Percentiles rank a stretch among this genome's conserved stretches.
Evolutionary conservation across 2,113 vertebrate genomes (phyloP).

Genomic region (Arvicanthis niloticus): DNA sequence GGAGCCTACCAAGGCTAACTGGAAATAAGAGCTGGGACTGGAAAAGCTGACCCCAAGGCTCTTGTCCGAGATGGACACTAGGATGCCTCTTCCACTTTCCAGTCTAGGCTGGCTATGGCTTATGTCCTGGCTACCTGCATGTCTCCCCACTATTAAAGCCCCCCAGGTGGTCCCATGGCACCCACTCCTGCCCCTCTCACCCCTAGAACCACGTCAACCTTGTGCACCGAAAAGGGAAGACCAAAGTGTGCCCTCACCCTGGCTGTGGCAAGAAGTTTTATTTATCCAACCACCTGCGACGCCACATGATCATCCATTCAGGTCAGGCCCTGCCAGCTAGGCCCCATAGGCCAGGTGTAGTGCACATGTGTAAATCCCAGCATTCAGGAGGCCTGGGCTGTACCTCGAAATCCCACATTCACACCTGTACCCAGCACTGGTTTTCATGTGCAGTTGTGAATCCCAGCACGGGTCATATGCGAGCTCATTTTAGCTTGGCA

Average conservation of each 20-base stretch:
- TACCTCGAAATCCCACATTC: neutral
- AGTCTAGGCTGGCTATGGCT: neutral
- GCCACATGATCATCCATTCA: constrained; percentile 97
- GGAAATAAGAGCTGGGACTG: neutral
- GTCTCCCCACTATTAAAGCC: neutral
- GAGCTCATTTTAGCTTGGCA: neutral
- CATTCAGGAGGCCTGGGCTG: neutral
- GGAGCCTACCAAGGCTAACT: neutral
- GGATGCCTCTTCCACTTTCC: neutral
- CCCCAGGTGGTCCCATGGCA: neutral
- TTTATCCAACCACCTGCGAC: constrained; percentile 94
- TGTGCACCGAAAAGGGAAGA: constrained; percentile 94
- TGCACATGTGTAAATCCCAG: neutral
- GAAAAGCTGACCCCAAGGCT: neutral
- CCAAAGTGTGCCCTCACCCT: constrained; percentile 94
- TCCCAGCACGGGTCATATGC: neutral
- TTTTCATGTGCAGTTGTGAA: neutral
- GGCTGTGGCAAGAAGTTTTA: constrained; percentile 97
- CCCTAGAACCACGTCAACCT: constrained; percentile 94
- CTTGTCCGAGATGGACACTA: neutral
- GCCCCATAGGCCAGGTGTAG: neutral
- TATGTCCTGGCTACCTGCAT: neutral
- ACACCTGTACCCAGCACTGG: neutral
- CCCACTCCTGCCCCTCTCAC: neutral
- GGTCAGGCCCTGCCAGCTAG: constrained; percentile 78